Percentiles rank a stretch among this genome's conserved stretches.
These are phyloP conservation scores for Halcyon badia DNA, from an alignment of 2,797 vertebrate species.

Conservation along the genomic window DNA sequence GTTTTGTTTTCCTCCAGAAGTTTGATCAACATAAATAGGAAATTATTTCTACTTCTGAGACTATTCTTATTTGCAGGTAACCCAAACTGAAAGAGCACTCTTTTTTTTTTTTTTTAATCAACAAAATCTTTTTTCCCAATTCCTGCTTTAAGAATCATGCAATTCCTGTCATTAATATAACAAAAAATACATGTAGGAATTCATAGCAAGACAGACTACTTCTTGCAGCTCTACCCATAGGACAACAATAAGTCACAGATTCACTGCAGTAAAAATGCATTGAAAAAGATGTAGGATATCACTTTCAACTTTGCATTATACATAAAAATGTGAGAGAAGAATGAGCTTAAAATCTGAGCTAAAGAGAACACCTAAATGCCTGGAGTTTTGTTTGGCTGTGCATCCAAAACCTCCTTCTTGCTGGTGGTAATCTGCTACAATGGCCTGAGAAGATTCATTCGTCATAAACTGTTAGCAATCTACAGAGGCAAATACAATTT, in stretches of 20 bases:
- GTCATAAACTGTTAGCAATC: not conserved
- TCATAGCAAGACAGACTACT: not conserved
- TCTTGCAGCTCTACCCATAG: not conserved
- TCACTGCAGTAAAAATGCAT: not conserved
- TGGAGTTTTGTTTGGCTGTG: not conserved
- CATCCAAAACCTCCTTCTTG: not conserved
- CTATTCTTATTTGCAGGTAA: not conserved
- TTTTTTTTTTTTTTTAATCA: not conserved
- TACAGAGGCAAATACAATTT: not conserved
- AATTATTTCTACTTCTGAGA: not conserved
- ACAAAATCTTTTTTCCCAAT: not conserved
- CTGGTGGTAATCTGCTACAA: not conserved
- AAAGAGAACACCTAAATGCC: not conserved
- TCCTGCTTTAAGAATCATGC: not conserved
- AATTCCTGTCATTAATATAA: not conserved
- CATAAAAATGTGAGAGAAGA: not conserved
- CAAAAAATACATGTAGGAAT: not conserved
- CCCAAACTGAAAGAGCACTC: not conserved
- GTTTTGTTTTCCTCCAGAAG: not conserved
- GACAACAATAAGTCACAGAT: not conserved
- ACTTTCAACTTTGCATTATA: not conserved
- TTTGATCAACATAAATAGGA: not conserved
- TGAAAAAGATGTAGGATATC: not conserved
- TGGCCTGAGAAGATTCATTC: not conserved
- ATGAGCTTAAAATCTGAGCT: not conserved